phyloP scores from a whole-genome alignment of 2,888 invertebrate species.

The Dryomyza anilis region DNA sequence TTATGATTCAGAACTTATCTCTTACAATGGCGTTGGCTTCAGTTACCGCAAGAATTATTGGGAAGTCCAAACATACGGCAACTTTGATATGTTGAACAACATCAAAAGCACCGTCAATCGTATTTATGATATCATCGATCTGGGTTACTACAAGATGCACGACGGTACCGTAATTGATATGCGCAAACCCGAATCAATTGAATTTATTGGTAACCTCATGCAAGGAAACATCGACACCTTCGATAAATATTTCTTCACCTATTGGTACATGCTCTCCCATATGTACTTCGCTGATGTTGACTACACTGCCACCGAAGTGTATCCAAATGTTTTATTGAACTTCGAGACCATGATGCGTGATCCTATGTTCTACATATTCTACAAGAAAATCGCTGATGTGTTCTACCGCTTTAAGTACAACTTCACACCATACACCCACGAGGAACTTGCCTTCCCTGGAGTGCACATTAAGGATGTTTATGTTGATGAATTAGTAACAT shows the following conservation, averaged over 20 bases:
- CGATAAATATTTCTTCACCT: slow-evolving; percentile 42
- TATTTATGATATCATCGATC: slow-evolving; percentile 62
- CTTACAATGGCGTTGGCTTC: slow-evolving; percentile 69
- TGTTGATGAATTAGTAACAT: slow-evolving; percentile 70
- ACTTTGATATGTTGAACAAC: slow-evolving; percentile 42
- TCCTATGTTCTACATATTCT: slow-evolving; percentile 72
- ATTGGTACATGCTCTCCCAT: slow-evolving; percentile 38
- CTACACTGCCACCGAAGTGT: slow-evolving; percentile 42
- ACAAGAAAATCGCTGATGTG: slow-evolving; percentile 66
- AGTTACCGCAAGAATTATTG: slow-evolving; percentile 67
- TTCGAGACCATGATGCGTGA: slow-evolving; percentile 71
- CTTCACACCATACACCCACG: slow-evolving; percentile 66
- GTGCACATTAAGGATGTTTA: slow-evolving; percentile 69
- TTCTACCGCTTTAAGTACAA: slow-evolving; percentile 66
- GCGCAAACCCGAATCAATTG: slow-evolving; percentile 60
- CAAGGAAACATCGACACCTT: slow-evolving; percentile 62
- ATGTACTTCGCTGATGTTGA: slow-evolving; percentile 38
- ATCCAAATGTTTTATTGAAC: slow-evolving; percentile 69
- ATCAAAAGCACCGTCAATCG: slow-evolving; percentile 52
- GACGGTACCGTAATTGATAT: slow-evolving; percentile 43
- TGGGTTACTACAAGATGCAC: slow-evolving; percentile 55
- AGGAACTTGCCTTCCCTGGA: slow-evolving; percentile 67
- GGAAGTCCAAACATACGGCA: slow-evolving; percentile 59
- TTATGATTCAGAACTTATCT: slow-evolving; percentile 67
- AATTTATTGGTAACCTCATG: slow-evolving; percentile 65